Conservation (phyloP, 2,113 vertebrate genomes). For the Bungarus multicinctus region DNA sequence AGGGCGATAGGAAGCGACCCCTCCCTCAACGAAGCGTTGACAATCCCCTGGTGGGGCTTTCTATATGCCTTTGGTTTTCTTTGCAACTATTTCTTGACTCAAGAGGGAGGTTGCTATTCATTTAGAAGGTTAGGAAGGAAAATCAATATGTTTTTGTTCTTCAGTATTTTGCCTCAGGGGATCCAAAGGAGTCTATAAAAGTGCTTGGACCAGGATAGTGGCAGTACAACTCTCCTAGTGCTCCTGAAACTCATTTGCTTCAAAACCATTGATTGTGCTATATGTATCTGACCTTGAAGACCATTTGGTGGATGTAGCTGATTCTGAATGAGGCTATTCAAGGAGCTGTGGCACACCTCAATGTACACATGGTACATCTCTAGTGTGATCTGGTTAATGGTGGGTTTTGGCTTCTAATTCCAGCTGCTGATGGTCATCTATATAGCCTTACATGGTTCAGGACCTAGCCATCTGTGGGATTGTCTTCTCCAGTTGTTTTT, state of each 20-base stretch:
- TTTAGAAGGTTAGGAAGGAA: neutral
- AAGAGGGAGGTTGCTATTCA: neutral
- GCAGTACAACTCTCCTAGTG: neutral
- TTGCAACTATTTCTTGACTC: neutral
- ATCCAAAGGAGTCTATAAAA: neutral
- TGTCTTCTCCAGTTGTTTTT: neutral
- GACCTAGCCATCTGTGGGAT: neutral
- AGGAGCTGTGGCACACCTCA: neutral
- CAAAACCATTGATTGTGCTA: neutral
- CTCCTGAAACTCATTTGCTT: neutral
- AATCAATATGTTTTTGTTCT: neutral
- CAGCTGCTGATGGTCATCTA: neutral
- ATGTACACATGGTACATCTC: neutral
- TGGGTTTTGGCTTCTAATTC: neutral
- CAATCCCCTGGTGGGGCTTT: neutral
- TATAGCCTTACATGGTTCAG: neutral
- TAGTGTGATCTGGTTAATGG: neutral
- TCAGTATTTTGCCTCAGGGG: neutral
- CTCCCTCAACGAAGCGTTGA: too few relatives aligned
- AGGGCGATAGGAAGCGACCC: too few relatives aligned
- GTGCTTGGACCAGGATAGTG: neutral
- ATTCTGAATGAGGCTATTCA: neutral
- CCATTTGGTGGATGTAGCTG: neutral
- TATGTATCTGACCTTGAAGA: neutral
- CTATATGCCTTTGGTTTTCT: neutral